Evolutionary conservation across 2,888 invertebrate genomes (phyloP).

Genomic region (Heliconius cydno): DNA sequence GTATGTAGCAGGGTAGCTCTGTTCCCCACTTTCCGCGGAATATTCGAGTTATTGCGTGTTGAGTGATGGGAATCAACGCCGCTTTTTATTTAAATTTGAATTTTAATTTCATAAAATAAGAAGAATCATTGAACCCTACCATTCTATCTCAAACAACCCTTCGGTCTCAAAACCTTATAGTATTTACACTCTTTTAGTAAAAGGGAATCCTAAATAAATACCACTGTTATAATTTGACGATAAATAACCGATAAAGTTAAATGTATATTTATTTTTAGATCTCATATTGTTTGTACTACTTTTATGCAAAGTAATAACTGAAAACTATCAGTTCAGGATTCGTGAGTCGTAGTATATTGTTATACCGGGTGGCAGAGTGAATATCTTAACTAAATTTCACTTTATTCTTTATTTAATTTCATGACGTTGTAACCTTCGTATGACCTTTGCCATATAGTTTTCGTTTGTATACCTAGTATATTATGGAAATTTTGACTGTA

Average conservation of each 20-base stretch:
- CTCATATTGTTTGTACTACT: neutral
- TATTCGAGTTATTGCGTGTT: too few relatives aligned
- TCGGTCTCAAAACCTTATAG: neutral
- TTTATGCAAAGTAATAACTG: neutral
- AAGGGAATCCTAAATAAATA: conserved; percentile 10
- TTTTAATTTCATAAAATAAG: neutral
- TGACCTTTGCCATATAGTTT: too few relatives aligned
- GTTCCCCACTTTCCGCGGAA: too few relatives aligned
- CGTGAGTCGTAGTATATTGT: too few relatives aligned
- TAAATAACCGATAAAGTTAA: conserved; percentile 7
- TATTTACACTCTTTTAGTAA: neutral
- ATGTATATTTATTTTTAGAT: neutral
- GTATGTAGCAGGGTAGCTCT: too few relatives aligned
- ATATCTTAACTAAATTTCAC: neutral
- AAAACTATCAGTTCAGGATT: neutral
- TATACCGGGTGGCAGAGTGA: neutral
- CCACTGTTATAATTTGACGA: neutral
- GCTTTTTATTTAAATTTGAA: too few relatives aligned
- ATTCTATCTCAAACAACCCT: neutral
- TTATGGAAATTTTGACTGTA: too few relatives aligned
- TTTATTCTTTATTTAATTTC: too few relatives aligned
- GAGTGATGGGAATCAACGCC: too few relatives aligned
- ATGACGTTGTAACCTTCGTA: too few relatives aligned
- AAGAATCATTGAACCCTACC: neutral
- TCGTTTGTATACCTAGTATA: too few relatives aligned